Conservation (phyloP, 2,113 vertebrate species). For the Willisornis vidua region DNA sequence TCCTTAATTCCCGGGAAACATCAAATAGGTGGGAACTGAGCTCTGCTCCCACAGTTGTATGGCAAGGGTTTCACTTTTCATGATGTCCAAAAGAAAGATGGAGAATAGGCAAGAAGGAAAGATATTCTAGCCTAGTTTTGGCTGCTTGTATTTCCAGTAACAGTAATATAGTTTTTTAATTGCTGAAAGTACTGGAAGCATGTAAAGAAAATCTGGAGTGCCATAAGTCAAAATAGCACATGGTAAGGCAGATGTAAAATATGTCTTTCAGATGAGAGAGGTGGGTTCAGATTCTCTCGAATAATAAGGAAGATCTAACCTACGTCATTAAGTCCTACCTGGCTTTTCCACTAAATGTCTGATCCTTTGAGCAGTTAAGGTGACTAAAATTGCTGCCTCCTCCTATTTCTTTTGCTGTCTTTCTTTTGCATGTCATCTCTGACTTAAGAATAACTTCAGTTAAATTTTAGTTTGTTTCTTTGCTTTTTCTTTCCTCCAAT, state of each 20-base stretch:
- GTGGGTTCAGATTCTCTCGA: not conserved
- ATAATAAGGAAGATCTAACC: not conserved
- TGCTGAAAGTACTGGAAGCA: not conserved
- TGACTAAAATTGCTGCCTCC: not conserved
- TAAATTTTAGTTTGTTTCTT: not conserved
- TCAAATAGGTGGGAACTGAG: not conserved
- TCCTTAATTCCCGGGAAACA: not conserved
- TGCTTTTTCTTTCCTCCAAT: not conserved
- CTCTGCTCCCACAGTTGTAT: not conserved
- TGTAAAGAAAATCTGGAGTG: not conserved
- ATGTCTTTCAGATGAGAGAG: not conserved
- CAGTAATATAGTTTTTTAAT: not conserved
- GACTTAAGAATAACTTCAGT: not conserved
- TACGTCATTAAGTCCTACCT: not conserved
- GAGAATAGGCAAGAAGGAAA: not conserved
- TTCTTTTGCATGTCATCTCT: not conserved
- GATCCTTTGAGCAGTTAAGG: not conserved
- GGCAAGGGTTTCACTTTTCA: not conserved
- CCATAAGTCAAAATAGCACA: not conserved
- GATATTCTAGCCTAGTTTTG: not conserved
- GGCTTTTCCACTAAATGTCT: not conserved
- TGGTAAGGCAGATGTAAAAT: not conserved
- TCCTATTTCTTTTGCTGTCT: not conserved
- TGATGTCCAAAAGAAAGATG: not conserved
- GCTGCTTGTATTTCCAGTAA: not conserved